Conservation (phyloP, 2,113 vertebrate genomes). For the Protomyctophum bolini region DNA sequence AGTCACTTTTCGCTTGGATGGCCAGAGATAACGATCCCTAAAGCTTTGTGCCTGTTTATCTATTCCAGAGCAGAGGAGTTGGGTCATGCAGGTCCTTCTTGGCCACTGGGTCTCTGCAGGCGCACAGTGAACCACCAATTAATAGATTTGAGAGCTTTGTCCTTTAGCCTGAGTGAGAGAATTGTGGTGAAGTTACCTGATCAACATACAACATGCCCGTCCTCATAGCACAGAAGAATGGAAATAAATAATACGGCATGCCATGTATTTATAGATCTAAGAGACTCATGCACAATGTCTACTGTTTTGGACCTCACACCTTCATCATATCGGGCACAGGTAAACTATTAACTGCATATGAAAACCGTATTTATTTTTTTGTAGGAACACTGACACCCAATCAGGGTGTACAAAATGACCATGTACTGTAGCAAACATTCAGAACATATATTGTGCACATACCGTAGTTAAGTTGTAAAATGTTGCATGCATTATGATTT, state of each 20-base stretch:
- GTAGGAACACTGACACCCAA: no score
- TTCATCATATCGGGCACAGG: no score
- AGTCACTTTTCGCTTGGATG: constrained; percentile 44
- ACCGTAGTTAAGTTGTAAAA: no score
- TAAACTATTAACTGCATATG: no score
- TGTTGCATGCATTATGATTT: no score
- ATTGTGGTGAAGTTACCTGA: neutral
- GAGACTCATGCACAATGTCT: no score
- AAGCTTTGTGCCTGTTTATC: constrained; percentile 27
- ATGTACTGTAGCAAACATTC: no score
- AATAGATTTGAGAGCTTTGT: constrained; percentile 25
- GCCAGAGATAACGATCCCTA: constrained; percentile 54
- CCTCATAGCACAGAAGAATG: neutral
- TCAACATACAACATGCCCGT: constrained; percentile 8
- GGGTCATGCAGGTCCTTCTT: constrained; percentile 24
- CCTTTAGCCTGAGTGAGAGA: constrained; percentile 9
- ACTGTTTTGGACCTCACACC: no score
- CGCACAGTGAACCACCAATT: constrained; percentile 33
- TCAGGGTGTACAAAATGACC: no score
- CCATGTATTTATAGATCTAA: no score
- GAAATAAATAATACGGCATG: neutral
- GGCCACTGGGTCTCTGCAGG: constrained; percentile 13
- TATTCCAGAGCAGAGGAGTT: neutral
- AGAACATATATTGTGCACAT: no score
- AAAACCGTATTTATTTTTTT: no score